phyloP scores from a whole-genome alignment of 2,797 vertebrate genomes.

The Setipinna tenuifilis region DNA sequence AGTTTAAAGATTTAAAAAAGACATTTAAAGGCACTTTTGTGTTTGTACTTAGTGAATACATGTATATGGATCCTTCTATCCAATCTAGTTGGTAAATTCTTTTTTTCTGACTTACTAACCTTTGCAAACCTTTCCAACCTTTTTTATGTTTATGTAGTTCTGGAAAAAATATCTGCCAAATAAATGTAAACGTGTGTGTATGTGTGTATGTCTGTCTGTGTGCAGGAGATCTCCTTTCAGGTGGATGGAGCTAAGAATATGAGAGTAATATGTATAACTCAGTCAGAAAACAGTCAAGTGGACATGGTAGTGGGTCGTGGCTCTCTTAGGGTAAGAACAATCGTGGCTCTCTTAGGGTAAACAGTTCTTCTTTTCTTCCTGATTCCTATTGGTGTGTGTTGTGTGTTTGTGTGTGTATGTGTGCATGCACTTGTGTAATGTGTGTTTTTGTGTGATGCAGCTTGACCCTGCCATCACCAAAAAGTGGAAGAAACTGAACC shows the following conservation, averaged over 20 bases:
- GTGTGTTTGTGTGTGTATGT: constrained; percentile 19
- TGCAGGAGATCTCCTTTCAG: constrained; percentile 75
- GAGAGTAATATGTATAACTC: constrained; percentile 67
- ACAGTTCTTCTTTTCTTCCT: not conserved
- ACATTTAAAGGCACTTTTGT: no score
- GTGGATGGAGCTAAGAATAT: constrained; percentile 73
- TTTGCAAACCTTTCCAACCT: no score
- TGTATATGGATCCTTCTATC: no score
- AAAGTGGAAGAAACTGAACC: constrained; percentile 69
- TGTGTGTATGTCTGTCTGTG: not conserved
- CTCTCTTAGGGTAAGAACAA: constrained; percentile 60
- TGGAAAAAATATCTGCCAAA: no score
- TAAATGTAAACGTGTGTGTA: not conserved
- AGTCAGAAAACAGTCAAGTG: constrained; percentile 50
- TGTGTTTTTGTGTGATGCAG: constrained; percentile 51
- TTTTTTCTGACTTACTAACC: no score
- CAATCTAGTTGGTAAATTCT: no score
- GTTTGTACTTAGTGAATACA: no score
- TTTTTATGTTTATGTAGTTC: no score
- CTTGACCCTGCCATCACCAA: constrained; percentile 62
- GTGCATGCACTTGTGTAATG: not conserved
- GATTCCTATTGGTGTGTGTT: not conserved
- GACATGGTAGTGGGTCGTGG: constrained; percentile 66
- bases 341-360: not conserved
- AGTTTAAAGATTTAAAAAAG: no score